Conservation (phyloP, 2,888 invertebrate species). For the Oasisia sp. region DNA sequence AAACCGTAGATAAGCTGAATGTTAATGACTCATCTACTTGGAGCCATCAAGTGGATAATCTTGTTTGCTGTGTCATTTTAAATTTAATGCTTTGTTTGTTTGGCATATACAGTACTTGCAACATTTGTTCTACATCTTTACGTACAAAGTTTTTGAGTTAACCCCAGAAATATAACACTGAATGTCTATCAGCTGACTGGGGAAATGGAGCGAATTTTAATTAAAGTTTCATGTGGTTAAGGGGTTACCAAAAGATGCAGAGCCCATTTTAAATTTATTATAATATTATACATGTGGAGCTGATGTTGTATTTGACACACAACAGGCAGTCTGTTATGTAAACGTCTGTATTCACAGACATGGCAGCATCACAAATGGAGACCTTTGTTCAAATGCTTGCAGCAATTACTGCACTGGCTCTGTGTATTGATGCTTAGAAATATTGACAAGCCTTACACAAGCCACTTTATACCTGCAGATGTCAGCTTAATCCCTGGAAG, state of each 20-base stretch:
- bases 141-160: no score
- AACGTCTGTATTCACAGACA: not conserved
- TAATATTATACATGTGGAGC: not conserved
- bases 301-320: not conserved
- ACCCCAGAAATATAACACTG: no score
- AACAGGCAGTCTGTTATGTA: not conserved
- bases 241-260: not conserved
- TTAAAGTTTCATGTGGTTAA: no score
- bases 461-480: not conserved
- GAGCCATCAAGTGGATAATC: no score
- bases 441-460: not conserved
- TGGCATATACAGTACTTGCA: no score
- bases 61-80: no score
- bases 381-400: not conserved
- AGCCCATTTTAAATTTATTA: not conserved
- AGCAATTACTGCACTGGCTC: not conserved
- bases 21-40: no score
- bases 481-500: not conserved
- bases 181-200: no score
- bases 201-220: no score
- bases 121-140: no score
- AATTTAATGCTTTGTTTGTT: no score
- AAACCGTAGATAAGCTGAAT: no score
- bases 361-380: not conserved
- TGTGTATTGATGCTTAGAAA: not conserved